Evolutionary conservation across 2,113 vertebrate species (phyloP), one percentile per base, ranked within the genome.

Genomic region (Peromyscus polionotus): DNA sequence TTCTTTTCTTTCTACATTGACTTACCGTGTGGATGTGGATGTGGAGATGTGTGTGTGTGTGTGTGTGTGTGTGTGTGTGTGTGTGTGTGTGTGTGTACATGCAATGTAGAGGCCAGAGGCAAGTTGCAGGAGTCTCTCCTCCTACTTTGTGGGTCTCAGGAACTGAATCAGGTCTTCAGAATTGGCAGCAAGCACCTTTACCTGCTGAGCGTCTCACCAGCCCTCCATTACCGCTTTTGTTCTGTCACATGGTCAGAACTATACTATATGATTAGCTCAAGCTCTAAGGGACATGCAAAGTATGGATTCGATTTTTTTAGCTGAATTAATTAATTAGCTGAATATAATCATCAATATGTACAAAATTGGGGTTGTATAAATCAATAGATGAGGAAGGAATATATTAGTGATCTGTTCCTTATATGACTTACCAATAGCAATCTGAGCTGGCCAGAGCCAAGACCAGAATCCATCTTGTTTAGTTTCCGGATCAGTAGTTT

Each of bases 211-310:
- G 48, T 48, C 28, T 86, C 42, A 22, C 28, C 42, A 12, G 61
- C 39, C 42, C 4, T 48, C 28, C 42, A 51, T 79, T 85, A 31
- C 61, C 26, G 20, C 67, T 5, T 4, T 28, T n/a, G 2, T 22
- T 80, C 83, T 51, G 0, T 75, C 16, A 20, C 0, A 9, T 36
- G 22, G 28, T 79, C 42, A 54, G 19, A 85, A 36, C 42, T 36
- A 3, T 20, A 33, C 16, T 68, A 20, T 16, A 19, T 1, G 17
- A 48, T 81, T 59, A 45, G 28, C 17, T 86, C 54, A 59, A 92
- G 90, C 91, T 76, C 70, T 91, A 93, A 96, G 88, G 1, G 88
- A 95, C 7, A 77, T 79, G 1, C 14, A 54, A 80, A 93, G 16
- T 84, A 20, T 59, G 45, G 51, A 28, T 90, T 51, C n/a, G 24